phyloP scores from a whole-genome alignment of 2,888 invertebrate species.

The Cheilosia pagana region DNA sequence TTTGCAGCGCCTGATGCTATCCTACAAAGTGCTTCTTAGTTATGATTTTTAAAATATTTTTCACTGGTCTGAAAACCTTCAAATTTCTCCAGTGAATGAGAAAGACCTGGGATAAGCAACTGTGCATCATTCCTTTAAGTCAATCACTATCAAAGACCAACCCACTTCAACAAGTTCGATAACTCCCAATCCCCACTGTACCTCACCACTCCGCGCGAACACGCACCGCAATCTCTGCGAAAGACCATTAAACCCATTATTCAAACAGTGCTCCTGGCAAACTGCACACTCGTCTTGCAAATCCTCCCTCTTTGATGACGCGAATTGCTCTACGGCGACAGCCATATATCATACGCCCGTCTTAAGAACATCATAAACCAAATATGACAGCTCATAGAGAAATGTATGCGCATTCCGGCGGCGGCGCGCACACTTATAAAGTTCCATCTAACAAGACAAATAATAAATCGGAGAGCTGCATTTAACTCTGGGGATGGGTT shows the following conservation, averaged over 20 bases:
- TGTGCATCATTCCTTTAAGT: not conserved
- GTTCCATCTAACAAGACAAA: slow-evolving; percentile 66
- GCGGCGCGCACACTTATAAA: slow-evolving; percentile 6
- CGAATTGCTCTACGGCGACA: slow-evolving; percentile 53
- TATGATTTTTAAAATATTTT: no score
- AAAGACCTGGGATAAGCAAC: no score
- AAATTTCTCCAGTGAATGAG: no score
- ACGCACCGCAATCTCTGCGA: slow-evolving; percentile 4
- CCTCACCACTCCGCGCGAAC: not conserved
- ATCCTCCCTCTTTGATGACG: slow-evolving; percentile 61
- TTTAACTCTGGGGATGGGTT: slow-evolving; percentile 52
- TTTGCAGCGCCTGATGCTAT: no score
- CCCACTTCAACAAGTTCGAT: not conserved
- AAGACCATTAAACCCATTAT: slow-evolving; percentile 70
- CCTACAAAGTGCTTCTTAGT: no score
- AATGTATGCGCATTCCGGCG: slow-evolving; percentile 51
- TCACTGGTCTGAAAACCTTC: no score
- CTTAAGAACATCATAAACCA: slow-evolving; percentile 66
- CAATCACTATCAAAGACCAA: not conserved
- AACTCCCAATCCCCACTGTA: not conserved
- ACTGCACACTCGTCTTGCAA: slow-evolving; percentile 27
- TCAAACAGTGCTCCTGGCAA: slow-evolving; percentile 30
- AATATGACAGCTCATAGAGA: slow-evolving; percentile 71
- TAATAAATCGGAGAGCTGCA: slow-evolving; percentile 67
- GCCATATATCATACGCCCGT: slow-evolving; percentile 61